Base-by-base conservation (phyloP, 37 sponge, comb jelly and placozoan species). In the Axinella damicornis region DNA sequence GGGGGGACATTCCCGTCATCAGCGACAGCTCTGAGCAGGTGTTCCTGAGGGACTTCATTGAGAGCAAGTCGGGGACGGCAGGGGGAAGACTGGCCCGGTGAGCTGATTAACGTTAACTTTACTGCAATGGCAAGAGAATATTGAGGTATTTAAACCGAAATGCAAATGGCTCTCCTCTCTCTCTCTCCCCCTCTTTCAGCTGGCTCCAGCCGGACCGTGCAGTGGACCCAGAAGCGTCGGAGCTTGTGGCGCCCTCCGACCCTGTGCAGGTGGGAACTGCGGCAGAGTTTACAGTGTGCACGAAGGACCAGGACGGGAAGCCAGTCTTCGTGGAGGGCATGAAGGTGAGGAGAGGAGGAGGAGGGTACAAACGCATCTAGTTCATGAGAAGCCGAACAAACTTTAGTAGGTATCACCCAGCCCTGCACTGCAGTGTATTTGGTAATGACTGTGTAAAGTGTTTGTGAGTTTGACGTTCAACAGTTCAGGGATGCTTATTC, bases 11-110 rank as follows among this genome's bases (percentile, higher is more conserved):
- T 55, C 79, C 87, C 24, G 53, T 57, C 41, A 53, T 77, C 6
- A 70, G 40, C 0, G 31, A 37, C 32, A 83, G 38, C 40, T 69
- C 61, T 31, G 88, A 94, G 63, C 85, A 92, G 74, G 57, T 71
- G 34, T 98, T 98, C 85, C 91, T 98, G 38, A 77, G 67, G 14
- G 90, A 92, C 37, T 96, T 98, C 81, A 93, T 96, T 25, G 86
- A 84, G 30, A 82, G 90, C 67, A 90, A 85, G 40, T n/a, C 59
- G 17, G 86, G 71, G 25, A 96, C 96, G 0, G 69, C 95, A 57
- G 99, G 96, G 5, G 92, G 93, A n/a, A 65, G 99, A 46, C 76
- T 98, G 56, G 95, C 99, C 21, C 41, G 85, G 98, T 96, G 83
- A 57, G 92, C 9, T 4, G 46, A n/a, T n/a, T n/a, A n/a, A n/a